Evolutionary conservation across 2,888 invertebrate genomes (phyloP), one percentile per base, ranked within the genome.

Genomic region (Lepidonotus clava): DNA sequence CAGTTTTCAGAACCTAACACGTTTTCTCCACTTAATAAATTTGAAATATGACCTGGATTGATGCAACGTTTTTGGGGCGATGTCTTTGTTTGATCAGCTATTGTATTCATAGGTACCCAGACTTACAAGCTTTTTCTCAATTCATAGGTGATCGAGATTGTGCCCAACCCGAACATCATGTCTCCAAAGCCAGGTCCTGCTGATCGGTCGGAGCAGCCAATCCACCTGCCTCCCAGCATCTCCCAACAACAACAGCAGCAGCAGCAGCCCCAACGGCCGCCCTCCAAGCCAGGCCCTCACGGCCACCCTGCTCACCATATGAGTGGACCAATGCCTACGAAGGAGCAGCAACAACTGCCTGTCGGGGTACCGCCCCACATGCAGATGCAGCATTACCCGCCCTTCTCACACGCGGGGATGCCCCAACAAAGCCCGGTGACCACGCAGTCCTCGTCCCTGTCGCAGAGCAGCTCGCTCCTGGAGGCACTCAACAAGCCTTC

Each of bases 131-230:
- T 40, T 11, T 21, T 66, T 83, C 40, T 66, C 38, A 77, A 32
- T 41, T 86, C 71, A n/a, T 89, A 91, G 90, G 89, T 90, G 86
- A 91, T 91, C 77, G 91, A 91, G 87, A 88, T 90, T 36, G 88
- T 91, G 53, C 91, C 90, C 0, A 91, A 91, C 84, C 91, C 87
- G 28, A 87, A 87, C 51, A 53, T 84, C 41, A 41, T 56, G 61
- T 71, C 76, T 18, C 87, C 71, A 1, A 40, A 67, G 34, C 8
- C 56, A 18, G 24, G 38, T 14, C 46, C 56, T 14, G 71, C 34
- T 8, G 36, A 85, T 2, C 67, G 34, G 38, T 21, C 77, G 24
- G 80, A 21, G 34, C 66, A 21, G 53, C 53, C 38, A 41, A 34
- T 36, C 56, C 61, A 61, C 36, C 51, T 28, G 66, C 84, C 76